These are phyloP conservation scores for Neodontobutis hainanensis DNA, from an alignment of 2,113 vertebrate species.

Conservation along the genomic window DNA sequence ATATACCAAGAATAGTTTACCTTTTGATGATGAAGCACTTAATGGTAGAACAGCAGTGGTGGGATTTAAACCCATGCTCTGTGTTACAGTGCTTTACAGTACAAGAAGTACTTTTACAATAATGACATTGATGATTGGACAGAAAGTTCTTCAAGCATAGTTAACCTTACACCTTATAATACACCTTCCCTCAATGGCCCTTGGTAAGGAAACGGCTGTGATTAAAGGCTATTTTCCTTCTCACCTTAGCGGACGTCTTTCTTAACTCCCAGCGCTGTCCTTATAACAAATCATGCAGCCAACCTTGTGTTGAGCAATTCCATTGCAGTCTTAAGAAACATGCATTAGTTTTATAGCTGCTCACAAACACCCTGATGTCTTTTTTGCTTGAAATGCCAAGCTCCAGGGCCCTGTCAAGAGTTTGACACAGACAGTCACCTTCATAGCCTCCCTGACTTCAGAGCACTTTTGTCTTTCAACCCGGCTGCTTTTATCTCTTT, in stretches of 20 bases:
- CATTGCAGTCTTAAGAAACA: neutral
- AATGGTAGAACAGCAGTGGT: no score
- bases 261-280: neutral
- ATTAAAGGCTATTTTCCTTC: neutral
- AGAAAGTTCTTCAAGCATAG: no score
- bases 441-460: constrained; percentile 25
- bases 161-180: no score
- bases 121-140: no score
- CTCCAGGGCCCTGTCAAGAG: neutral
- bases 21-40: no score
- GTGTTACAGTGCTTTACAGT: no score
- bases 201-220: neutral
- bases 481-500: constrained; percentile 39
- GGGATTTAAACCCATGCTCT: no score
- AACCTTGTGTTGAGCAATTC: constrained; percentile 2
- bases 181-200: no score
- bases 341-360: neutral
- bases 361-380: neutral
- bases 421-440: constrained; percentile 27
- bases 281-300: neutral
- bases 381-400: neutral
- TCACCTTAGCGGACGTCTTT: neutral
- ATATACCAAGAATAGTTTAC: no score
- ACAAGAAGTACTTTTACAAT: no score
- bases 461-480: constrained; percentile 41